Base-by-base conservation (phyloP, 2,113 vertebrate species). In the Amblyopsis rosae region DNA sequence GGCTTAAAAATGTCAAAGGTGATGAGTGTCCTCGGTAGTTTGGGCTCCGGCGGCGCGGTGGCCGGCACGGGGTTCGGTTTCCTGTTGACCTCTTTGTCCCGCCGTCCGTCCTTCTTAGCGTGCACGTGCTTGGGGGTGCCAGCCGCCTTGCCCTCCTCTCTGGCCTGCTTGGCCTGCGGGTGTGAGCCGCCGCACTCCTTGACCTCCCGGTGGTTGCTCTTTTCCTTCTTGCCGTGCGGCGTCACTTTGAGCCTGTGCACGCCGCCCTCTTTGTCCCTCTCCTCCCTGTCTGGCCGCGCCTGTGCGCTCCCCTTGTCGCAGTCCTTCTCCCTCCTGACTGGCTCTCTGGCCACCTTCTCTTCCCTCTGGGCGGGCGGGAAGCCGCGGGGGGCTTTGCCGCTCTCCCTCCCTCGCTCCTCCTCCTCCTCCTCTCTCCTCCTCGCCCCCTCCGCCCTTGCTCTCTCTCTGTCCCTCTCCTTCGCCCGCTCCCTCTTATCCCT, bases 1-100 rank as follows among this genome's bases (percentile, higher is more conserved):
- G 90, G 90, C 77, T 91, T 89, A 65, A 91, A 91, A 63, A 91
- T 85, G 77, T 91, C 90, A 85, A 91, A 88, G 50, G 90, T 87
- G 72, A 91, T 80, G 13, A 91, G 86, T 3, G 88, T 90, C 75
- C 88, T 79, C 74, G 87, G 79, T 61, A 64, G 82, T 81, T 88
- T 91, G 62, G 86, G 87, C 75, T 91, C 90, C 2, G 73, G 61
- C 9, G 70, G 79, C 0, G 65, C 51, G 1, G 75, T 59, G 67
- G 68, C 75, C 53, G 77, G 68, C 10, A 47, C 19, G 1, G 86
- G 35, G 71, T 46, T 66, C 15, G 33, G 15, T 82, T 90, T 87
- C 76, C 73, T 56, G 74, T 59, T 63, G 49, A 71, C 12, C 1
- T 87, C 87, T 62, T 76, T 85, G 0, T 90, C 89, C 63, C 82